These are phyloP conservation scores for Eurosta solidaginis DNA, from an alignment of 1,140 invertebrate species.

Conservation along the genomic window DNA sequence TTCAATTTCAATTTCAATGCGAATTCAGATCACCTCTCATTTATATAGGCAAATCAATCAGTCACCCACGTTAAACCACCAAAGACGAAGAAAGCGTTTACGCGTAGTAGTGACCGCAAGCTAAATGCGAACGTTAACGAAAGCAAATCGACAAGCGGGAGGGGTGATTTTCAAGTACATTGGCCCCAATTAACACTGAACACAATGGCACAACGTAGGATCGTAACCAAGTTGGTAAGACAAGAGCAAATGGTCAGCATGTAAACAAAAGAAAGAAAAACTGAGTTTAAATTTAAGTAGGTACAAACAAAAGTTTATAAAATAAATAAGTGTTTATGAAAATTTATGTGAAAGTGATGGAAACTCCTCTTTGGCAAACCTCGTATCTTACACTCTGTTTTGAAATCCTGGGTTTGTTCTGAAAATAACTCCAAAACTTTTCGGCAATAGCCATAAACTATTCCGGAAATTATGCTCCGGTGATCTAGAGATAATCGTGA, in stretches of 20 bases:
- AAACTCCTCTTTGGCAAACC: too few species aligned
- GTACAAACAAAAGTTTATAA: background rate
- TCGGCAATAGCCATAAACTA: too few species aligned
- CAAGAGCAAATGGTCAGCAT: slow-evolving; percentile 10
- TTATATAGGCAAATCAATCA: slow-evolving; percentile 22
- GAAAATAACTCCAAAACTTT: too few species aligned
- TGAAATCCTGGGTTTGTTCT: too few species aligned
- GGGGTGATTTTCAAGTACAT: slow-evolving; percentile 18
- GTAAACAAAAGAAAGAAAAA: background rate
- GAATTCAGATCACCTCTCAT: slow-evolving; percentile 2
- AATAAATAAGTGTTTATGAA: background rate
- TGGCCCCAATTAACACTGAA: slow-evolving; percentile 26
- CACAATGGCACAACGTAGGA: background rate
- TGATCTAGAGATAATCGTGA: too few species aligned
- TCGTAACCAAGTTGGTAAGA: slow-evolving; percentile 2
- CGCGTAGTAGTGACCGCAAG: background rate
- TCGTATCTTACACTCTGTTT: too few species aligned
- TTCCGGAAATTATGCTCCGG: too few species aligned
- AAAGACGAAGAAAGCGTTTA: background rate
- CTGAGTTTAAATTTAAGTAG: background rate
- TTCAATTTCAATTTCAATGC: slow-evolving; percentile 22
- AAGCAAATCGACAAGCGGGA: background rate
- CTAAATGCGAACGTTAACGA: background rate
- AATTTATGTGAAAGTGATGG: background rate
- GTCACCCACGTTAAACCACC: slow-evolving; percentile 16